Base-by-base conservation (phyloP, 2,888 invertebrate species). In the Chromoteleia sp. region DNA sequence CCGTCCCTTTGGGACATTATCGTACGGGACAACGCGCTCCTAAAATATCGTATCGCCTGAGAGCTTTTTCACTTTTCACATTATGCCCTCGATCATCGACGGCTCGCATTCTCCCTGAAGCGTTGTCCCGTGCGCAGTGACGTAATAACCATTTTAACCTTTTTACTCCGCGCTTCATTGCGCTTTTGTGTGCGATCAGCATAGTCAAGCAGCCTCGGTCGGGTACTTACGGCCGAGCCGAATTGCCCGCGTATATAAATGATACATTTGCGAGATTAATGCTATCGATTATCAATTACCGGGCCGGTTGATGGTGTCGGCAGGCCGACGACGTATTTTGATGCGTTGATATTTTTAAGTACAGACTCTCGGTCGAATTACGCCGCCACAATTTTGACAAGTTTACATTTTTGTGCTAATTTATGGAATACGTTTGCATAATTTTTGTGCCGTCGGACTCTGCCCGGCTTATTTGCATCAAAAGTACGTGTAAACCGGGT, bases 1-100 rank as follows among this genome's bases (percentile, higher is more conserved):
- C 25, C 73, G 76, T 81, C 65, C 84, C 83, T 79, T 17, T 59
- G 84, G 84, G 84, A 84, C 82, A 83, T 84, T 81, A 83, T 84
- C 81, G 81, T 75, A 58, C 73, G 77, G 82, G 83, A 81, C 83
- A 74, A 73, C 77, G 70, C 63, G 71, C 59, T 79, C 75, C 82
- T 78, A 71, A 82, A 82, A 82, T 75, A 79, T 79, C 78, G 71
- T 48, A 79, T 78, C 75, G 77, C 75, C 54, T 75, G 80, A 81
- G 81, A 81, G 80, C 83, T 83, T 83, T 85, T 85, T 85, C 84
- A 83, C 80, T 83, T 83, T 81, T 78, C 82, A 63, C 83, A 83
- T 84, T 84, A 84, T 79, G 74, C 77, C 83, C 82, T 81, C 76
- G 58, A 76, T 79, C 81, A 74, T 75, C 73, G 65, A 73, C 56